A percentile compares a stretch with the other conserved stretches of the same genome.
phyloP scores from a whole-genome alignment of 2,113 vertebrate genomes.

The Nycticryphes semicollaris region DNA sequence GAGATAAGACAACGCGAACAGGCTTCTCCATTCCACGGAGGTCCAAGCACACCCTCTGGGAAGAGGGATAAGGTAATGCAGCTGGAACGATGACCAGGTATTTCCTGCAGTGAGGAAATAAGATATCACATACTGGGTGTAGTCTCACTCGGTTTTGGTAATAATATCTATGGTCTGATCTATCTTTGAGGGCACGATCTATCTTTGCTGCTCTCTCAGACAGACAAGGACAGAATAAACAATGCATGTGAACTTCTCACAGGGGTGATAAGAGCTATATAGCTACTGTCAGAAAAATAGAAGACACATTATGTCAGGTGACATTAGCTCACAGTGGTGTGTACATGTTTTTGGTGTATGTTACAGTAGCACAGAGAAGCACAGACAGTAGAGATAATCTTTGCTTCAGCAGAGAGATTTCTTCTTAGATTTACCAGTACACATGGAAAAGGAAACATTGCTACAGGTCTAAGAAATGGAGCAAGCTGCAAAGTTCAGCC shows the following conservation, averaged over 20 bases:
- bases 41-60: slow-evolving; percentile 66
- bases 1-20: slow-evolving; percentile 29
- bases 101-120: slow-evolving; percentile 32
- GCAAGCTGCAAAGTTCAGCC: not conserved
- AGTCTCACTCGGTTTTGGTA: not conserved
- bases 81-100: slow-evolving; percentile 67
- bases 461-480: not conserved
- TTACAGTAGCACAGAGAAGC: not conserved
- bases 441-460: not conserved
- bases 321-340: not conserved
- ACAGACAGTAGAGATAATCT: no score
- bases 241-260: no score
- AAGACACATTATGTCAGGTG: not conserved
- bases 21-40: slow-evolving; percentile 55
- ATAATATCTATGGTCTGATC: not conserved
- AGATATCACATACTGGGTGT: not conserved
- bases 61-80: slow-evolving; percentile 53
- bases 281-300: not conserved
- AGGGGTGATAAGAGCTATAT: no score
- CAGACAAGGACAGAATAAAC: no score
- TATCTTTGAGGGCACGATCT: no score
- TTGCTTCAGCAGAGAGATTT: not conserved
- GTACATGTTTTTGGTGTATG: not conserved
- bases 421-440: not conserved
- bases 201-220: no score